Conservation (phyloP, 2,113 vertebrate species). For the Gnathonemus longibarbis region DNA sequence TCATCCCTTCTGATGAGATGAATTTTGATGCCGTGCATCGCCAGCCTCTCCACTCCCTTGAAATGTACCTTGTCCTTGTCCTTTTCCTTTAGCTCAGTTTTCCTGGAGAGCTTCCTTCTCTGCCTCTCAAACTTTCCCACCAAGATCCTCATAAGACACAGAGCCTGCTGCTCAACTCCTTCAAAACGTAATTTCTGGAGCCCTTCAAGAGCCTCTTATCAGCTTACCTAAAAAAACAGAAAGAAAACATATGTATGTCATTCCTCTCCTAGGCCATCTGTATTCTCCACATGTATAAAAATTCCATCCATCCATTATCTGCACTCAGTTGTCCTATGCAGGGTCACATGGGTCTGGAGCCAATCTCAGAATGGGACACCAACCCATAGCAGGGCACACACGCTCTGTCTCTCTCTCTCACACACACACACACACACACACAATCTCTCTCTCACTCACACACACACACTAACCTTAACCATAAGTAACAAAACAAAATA, state of each 20-base stretch:
- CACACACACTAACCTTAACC: too few species aligned
- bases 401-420: neutral
- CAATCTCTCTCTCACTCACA: too few species aligned
- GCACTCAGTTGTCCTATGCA: neutral
- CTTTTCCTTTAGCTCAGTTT: neutral
- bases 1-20: neutral
- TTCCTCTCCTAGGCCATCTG: neutral
- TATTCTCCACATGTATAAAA: neutral
- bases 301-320: neutral
- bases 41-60: neutral
- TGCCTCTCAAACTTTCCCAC: neutral
- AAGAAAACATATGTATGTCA: neutral
- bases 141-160: neutral
- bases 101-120: neutral
- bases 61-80: neutral
- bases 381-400: neutral
- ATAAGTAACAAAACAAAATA: too few species aligned
- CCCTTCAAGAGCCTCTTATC: neutral
- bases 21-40: neutral
- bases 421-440: too few species aligned
- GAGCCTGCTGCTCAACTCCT: neutral
- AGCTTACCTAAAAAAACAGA: neutral
- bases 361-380: neutral
- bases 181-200: neutral
- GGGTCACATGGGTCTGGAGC: neutral